Base-by-base conservation (phyloP, 2,888 invertebrate genomes). In the Itoplectis maculator region DNA sequence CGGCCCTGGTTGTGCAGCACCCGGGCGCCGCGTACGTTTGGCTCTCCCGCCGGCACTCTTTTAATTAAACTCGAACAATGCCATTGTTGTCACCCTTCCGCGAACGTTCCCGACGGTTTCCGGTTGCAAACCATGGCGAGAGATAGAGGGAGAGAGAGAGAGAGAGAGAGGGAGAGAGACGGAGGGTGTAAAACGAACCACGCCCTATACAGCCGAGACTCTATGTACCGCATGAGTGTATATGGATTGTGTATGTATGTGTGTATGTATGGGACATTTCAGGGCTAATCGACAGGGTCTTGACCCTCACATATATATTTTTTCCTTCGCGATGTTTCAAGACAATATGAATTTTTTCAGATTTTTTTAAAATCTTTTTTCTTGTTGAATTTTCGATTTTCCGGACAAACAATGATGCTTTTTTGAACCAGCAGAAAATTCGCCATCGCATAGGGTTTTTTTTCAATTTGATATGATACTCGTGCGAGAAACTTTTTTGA, bases 41-140 rank as follows among this genome's bases (percentile, higher is more conserved):
- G 73, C 54, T 70, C 78, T 78, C 80, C 80, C 75, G 66, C 80
- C 74, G 77, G 82, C 83, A 81, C 81, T 77, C 77, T 85, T 83
- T 81, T 85, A 85, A 85, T 83, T 83, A 83, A 83, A 83, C 76
- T 75, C 66, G 75, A 85, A 83, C 83, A 83, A 83, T 85, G 83
- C 72, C 70, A 81, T 85, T 85, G 85, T 83, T 81, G 79, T 83
- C 76, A 77, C 77, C 75, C 79, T 83, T 54, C 54, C 75, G 65
- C 65, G 79, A 65, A 49, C 79, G 82, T 66, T 75, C 72, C 42
- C 82, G 66, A 82, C 75, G 61, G 82, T 82, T 82, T 82, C 82
- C 76, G 82, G 79, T 82, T 79, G 82, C 61, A 73, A 61, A 61
- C 61, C 51, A 49, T 42, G 45, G 42, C 70, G 49, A 18, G 40